phyloP scores from a whole-genome alignment of 1,140 invertebrate genomes.

The Eriocheir sinensis region DNA sequence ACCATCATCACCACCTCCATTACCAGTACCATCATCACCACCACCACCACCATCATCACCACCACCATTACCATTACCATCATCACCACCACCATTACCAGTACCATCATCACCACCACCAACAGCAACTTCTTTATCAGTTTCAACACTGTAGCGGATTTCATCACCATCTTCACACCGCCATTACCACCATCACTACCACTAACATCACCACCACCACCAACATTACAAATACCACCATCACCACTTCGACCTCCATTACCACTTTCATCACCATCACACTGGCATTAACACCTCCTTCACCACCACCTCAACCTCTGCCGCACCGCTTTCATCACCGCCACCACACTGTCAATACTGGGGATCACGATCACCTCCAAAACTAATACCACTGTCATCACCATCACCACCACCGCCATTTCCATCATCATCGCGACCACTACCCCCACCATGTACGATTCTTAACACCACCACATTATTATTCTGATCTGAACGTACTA shows the following conservation, averaged over 20 bases:
- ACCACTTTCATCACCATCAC: background rate
- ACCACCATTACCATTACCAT: background rate
- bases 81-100: background rate
- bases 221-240: background rate
- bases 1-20: background rate
- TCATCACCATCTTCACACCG: background rate
- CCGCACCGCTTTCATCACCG: too few species aligned
- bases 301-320: too few species aligned
- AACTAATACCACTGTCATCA: too few species aligned
- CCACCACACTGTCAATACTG: too few species aligned
- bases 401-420: too few species aligned
- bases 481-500: too few species aligned
- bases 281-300: too few species aligned
- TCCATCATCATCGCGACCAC: background rate
- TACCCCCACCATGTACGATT: background rate
- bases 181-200: background rate
- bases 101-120: too few species aligned
- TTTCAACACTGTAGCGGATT: too few species aligned
- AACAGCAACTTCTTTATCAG: too few species aligned
- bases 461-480: too few species aligned
- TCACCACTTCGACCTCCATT: background rate
- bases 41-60: background rate
- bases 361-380: too few species aligned
- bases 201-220: background rate
- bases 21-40: background rate